These are phyloP conservation scores for Drosophila dives DNA, from an alignment of 2,888 invertebrate species.

Conservation along the genomic window DNA sequence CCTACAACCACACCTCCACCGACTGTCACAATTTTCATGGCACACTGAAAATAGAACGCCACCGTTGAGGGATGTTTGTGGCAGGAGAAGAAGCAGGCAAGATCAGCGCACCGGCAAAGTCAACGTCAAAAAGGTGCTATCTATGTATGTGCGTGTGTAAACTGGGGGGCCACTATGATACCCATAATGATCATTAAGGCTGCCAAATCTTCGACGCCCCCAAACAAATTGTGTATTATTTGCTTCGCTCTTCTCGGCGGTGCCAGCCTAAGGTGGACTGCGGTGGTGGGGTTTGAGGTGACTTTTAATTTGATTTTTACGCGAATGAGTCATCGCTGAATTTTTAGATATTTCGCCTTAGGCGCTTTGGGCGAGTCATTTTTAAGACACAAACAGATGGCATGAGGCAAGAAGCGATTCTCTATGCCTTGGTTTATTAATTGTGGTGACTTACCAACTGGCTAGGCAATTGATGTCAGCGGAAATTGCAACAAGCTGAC, in stretches of 20 bases:
- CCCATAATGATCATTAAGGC: conserved; percentile 17
- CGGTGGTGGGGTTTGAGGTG: conserved; percentile 6
- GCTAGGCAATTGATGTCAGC: conserved; percentile 68
- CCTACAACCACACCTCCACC: not conserved
- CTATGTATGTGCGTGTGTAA: conserved; percentile 21
- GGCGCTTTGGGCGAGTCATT: conserved; percentile 45
- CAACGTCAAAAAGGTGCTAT: conserved; percentile 52
- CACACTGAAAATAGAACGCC: conserved; percentile 66
- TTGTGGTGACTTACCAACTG: conserved; percentile 40
- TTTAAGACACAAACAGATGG: conserved; percentile 66
- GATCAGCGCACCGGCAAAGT: conserved; percentile 56
- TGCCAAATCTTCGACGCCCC: conserved; percentile 50
- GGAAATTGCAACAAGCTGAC: conserved; percentile 55
- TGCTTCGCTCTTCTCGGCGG: conserved; percentile 15
- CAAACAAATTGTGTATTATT: conserved; percentile 29
- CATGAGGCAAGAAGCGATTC: conserved; percentile 26
- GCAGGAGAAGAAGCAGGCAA: conserved; percentile 10
- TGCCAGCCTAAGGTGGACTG: not conserved
- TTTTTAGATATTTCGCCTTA: conserved; percentile 66
- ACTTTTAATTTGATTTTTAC: conserved; percentile 61
- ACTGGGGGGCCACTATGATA: conserved; percentile 31
- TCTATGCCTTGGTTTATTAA: conserved; percentile 45
- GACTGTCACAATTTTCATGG: conserved; percentile 60
- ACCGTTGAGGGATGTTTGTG: not conserved
- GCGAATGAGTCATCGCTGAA: conserved; percentile 69